Base-by-base conservation (phyloP, 1,140 invertebrate species). In the Eumeta japonica region DNA sequence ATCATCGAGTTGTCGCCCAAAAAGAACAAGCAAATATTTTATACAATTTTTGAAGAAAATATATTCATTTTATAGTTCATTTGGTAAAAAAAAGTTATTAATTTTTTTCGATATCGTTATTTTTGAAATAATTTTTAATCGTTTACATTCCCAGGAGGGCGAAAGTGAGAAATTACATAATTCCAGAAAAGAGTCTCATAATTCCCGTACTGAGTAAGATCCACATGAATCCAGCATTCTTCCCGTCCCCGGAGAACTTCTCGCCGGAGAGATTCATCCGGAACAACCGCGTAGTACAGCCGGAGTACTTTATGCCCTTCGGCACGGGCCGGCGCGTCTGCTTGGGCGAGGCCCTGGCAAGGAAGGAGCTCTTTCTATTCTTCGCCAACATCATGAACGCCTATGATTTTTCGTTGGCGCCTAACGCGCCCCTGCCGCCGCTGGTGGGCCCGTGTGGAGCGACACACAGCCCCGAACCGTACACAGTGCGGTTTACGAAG, bases 321-420 rank as follows among this genome's bases (percentile, higher is more conserved):
- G 89, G 89, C 2, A 85, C 90, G 3, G 89, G 90, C 0, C 75
- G 88, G 10, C 78, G 91, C 4, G 88, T 89, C 81, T 94, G 92
- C 54, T 71, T 94, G 3, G 92, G 92, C n/a, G 88, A 92, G 49
- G 81, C 85, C 0, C 58, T 94, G 28, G 91, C 92, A 0, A 76
- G 84, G 15, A 89, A 89, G 82, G 90, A 94, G 57, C 60, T 94
- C 1, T 94, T 92, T 62, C 66, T 92, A 1, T 92, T 94, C 70
- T 89, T 94, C 53, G 79, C 86, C 1, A 84, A 83, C 17, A 62
- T 94, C 32, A 74, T 94, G 45, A 89, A 92, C 55, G 80, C 79
- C 4, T 94, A 89, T 55, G 71, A 88, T 32, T 58, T 92, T 3
- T 55, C 59, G 35, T 57, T 85, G 36, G 84, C 88, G 0, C 78